Percentiles rank a stretch among this genome's conserved stretches.
These are phyloP conservation scores for Scolanthus callimorphus DNA, from an alignment of 92 coral and sea anemone species.

Conservation along the genomic window DNA sequence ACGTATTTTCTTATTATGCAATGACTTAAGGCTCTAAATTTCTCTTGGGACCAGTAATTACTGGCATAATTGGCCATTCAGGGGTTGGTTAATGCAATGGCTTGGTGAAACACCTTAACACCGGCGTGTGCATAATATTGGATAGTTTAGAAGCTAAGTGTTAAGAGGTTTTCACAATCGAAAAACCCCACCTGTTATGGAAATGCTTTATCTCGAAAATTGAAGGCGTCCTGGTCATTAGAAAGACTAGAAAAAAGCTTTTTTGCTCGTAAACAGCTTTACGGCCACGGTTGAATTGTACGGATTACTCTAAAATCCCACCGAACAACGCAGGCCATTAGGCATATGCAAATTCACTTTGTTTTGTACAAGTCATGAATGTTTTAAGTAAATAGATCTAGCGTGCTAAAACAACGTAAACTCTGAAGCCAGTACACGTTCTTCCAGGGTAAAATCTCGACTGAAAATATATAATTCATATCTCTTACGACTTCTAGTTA, in stretches of 20 bases:
- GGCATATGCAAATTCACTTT: slow-evolving; percentile 78
- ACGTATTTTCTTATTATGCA: slow-evolving; percentile 15
- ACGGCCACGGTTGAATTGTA: slow-evolving; percentile 15
- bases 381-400: slow-evolving; percentile 55
- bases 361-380: slow-evolving; percentile 59
- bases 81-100: slow-evolving; percentile 29
- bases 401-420: slow-evolving; percentile 40
- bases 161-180: background rate
- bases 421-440: slow-evolving; percentile 54
- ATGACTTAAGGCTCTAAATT: background rate
- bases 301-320: slow-evolving; percentile 2
- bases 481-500: too few species aligned
- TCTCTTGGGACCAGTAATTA: slow-evolving; percentile 72
- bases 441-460: too few species aligned
- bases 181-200: slow-evolving; percentile 1
- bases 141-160: background rate
- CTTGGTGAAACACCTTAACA: slow-evolving; percentile 12
- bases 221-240: background rate
- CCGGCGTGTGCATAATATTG: background rate
- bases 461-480: too few species aligned
- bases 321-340: slow-evolving; percentile 45
- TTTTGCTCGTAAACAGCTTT: background rate
- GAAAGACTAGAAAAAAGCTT: background rate
- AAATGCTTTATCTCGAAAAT: background rate
- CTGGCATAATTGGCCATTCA: slow-evolving; percentile 58